Evolutionary conservation across 1,140 invertebrate genomes (phyloP), one percentile per base, ranked within the genome.

Genomic region (Meloidogyne chitwoodi): DNA sequence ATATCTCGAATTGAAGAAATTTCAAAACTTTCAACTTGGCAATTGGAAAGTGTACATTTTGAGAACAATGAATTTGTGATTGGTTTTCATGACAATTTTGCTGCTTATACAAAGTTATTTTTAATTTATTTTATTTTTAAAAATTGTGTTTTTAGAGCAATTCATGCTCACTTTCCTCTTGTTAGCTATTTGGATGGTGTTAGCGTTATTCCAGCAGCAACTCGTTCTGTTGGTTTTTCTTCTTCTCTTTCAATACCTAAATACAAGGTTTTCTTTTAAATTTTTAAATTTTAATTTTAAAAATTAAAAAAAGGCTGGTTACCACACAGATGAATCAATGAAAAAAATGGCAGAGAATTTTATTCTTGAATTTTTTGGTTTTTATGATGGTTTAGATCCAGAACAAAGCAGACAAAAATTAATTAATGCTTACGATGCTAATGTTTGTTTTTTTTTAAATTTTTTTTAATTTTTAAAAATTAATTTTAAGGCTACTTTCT

Each of bases 401-500:
- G 76, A 77, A 26, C 71, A 74, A 31, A 38, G 71, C n/a, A 78
- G 80, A 44, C 69, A 81, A 48, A 34, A 72, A 31, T 65, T 81
- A 14, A 24, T 81, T 26, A 75, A 80, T 63, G 80, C 80, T 10
- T 81, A 81, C 66, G 77, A 83, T 66, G 65, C 71, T 22, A 63
- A 81, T 64, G 79, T 80, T 61, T 26, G 65, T 64, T 26, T 22
- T 48, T 34, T 16, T n/a, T 27, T 34, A n/a, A 61, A 62, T 62
- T 27, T 6, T 41, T 26, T 81, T 19, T 62, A n/a, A 78, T 31
- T 34, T 31, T 24, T 4, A 14, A 75, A 61, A 77, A 14, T 64
- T 22, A 0, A n/a, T 19, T 79, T 80, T 79, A 26, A 80, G 79
- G 81, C 80, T 10, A 75, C 65, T 8, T 81, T 81, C 69, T 83